Conservation (phyloP, 35 echinoderm and acorn worm genomes). For the Heliocidaris erythrogramma region DNA sequence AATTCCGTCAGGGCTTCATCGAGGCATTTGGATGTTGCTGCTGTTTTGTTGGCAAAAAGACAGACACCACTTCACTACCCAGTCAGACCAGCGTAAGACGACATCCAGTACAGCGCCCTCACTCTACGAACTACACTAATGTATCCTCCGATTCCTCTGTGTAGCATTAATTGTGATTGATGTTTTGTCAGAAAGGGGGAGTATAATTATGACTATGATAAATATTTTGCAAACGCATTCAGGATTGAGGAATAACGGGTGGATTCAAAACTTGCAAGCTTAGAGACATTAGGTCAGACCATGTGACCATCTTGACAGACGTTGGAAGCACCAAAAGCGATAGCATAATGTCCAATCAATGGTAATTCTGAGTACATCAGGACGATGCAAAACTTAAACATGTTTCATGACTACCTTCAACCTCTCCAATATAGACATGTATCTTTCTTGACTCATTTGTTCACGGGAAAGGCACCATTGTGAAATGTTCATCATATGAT, state of each 20-base stretch:
- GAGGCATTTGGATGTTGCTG: conserved; percentile 92
- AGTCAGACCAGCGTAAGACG: conserved; percentile 48
- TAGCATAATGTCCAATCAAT: not conserved
- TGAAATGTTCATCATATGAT: too few relatives aligned
- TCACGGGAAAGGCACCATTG: not conserved
- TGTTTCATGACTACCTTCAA: not conserved
- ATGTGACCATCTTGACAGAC: not conserved
- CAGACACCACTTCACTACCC: conserved; percentile 13
- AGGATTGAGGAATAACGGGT: not conserved
- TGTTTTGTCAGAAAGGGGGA: not conserved
- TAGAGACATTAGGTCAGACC: not conserved
- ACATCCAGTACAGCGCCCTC: conserved; percentile 52
- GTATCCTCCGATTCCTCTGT: conserved; percentile 77
- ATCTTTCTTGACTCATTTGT: not conserved
- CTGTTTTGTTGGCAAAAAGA: conserved; percentile 46
- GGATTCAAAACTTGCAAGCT: not conserved
- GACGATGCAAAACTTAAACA: not conserved
- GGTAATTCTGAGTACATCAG: not conserved
- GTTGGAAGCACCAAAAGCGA: not conserved
- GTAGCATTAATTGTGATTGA: conserved; percentile 40
- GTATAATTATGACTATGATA: not conserved
- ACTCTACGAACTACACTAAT: conserved; percentile 71
- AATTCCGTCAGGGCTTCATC: conserved; percentile 94
- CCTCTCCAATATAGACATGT: not conserved
- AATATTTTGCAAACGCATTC: not conserved